Evolutionary conservation across 35 echinoderm and acorn worm genomes (phyloP).

Genomic region (Heliocidaris tuberculata): DNA sequence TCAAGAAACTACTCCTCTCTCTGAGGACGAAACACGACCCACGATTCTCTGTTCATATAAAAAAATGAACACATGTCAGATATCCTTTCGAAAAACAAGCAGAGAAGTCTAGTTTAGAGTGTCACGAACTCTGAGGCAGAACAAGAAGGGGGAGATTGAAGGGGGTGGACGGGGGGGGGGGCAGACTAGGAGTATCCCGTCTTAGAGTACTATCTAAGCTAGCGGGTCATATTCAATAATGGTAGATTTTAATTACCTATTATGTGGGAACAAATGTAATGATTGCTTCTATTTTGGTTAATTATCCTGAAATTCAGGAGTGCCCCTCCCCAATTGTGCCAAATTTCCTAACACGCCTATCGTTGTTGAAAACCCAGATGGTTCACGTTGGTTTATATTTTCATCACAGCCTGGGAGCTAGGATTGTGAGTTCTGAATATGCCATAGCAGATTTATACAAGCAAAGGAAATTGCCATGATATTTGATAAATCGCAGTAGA

Average conservation of each 20-base stretch:
- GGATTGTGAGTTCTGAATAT: neutral
- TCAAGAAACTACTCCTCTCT: neutral
- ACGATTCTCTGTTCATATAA: neutral
- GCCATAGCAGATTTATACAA: neutral
- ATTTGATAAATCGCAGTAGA: neutral
- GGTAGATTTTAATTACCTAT: too few relatives aligned
- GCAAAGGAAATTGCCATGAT: neutral
- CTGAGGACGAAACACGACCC: neutral
- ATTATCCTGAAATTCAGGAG: neutral
- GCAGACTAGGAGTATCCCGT: too few relatives aligned
- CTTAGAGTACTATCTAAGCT: too few relatives aligned
- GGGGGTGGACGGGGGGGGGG: too few relatives aligned
- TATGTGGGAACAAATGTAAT: too few relatives aligned
- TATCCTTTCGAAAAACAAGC: constrained; percentile 11
- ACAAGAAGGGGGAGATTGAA: neutral
- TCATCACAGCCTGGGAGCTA: neutral
- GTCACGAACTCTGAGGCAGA: neutral
- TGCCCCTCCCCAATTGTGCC: neutral
- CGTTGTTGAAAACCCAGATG: neutral
- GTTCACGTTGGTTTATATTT: neutral
- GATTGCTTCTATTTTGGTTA: too few relatives aligned
- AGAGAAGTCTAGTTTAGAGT: constrained; percentile 12
- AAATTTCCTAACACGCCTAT: neutral
- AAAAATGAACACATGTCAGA: constrained; percentile 5
- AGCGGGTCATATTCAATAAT: too few relatives aligned